Percentiles rank a stretch among this genome's conserved stretches.
Conservation (phyloP, 2,888 invertebrate genomes). For the Melanostoma mellinum region DNA sequence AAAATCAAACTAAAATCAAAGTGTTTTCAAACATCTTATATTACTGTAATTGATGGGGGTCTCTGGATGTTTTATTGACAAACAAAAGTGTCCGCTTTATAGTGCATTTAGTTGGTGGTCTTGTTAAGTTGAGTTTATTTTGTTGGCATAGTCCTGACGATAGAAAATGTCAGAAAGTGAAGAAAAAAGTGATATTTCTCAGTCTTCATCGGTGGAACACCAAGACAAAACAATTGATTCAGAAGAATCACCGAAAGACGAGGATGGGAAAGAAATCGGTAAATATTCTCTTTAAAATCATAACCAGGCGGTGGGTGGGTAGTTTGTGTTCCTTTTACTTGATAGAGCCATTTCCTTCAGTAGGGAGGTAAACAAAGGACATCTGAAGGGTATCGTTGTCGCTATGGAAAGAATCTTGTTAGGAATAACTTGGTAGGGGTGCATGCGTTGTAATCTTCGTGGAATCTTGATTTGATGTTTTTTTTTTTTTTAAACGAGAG, state of each 20-base stretch:
- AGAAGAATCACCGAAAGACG: background rate
- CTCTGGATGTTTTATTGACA: conserved; percentile 45
- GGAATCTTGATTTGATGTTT: background rate
- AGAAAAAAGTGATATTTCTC: conserved; percentile 28
- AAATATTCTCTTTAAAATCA: conserved; percentile 17
- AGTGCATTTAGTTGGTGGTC: conserved; percentile 24
- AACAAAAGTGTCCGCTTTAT: conserved; percentile 36
- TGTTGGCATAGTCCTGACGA: conserved; percentile 4
- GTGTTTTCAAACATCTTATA: conserved; percentile 17
- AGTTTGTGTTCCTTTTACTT: background rate
- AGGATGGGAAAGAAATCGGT: conserved; percentile 36
- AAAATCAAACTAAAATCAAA: conserved; percentile 20
- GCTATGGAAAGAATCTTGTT: conserved; percentile 23
- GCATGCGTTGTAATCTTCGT: background rate
- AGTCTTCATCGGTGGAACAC: conserved; percentile 48
- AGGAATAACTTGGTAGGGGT: background rate
- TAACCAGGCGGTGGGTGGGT: background rate
- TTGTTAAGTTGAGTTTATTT: conserved; percentile 28
- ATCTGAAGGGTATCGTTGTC: conserved; percentile 63
- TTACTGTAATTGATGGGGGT: conserved; percentile 41
- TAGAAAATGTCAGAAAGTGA: conserved; percentile 58
- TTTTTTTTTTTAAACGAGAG: background rate
- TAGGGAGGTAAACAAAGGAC: conserved; percentile 53
- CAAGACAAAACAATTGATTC: conserved; percentile 23
- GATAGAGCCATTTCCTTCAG: background rate